Percentiles rank a stretch among this genome's conserved stretches.
Conservation (phyloP, 2,113 vertebrate genomes). For the Eurystomus gularis region DNA sequence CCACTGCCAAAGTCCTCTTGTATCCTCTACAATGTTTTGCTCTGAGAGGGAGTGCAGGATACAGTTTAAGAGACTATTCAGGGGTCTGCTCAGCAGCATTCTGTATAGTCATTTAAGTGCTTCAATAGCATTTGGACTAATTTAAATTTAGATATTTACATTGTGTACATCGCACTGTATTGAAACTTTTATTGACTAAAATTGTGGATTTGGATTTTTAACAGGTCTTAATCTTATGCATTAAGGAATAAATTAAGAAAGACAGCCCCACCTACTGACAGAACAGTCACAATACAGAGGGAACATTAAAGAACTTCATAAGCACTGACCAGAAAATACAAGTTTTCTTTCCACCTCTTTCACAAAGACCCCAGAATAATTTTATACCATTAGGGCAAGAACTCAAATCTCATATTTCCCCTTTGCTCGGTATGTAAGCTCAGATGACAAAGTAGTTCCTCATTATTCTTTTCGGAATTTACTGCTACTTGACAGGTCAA, state of each 20-base stretch:
- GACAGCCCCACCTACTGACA: slow-evolving; percentile 43
- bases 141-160: background rate
- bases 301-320: background rate
- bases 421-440: background rate
- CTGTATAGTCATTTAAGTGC: background rate
- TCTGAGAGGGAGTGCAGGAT: background rate
- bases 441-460: background rate
- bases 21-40: background rate
- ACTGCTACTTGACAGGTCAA: background rate
- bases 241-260: background rate
- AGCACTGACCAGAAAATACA: fast-evolving
- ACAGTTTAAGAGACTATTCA: background rate
- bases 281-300: background rate
- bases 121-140: background rate
- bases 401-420: background rate
- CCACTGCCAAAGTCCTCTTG: background rate
- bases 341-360: background rate
- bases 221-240: fast-evolving
- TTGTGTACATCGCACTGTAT: background rate
- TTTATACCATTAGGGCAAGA: background rate
- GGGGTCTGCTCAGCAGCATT: background rate
- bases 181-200: background rate
- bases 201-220: background rate
- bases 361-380: background rate
- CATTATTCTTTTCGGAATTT: background rate